Evolutionary conservation across 2,113 vertebrate genomes (phyloP).

Genomic region (Quiscalus mexicanus): DNA sequence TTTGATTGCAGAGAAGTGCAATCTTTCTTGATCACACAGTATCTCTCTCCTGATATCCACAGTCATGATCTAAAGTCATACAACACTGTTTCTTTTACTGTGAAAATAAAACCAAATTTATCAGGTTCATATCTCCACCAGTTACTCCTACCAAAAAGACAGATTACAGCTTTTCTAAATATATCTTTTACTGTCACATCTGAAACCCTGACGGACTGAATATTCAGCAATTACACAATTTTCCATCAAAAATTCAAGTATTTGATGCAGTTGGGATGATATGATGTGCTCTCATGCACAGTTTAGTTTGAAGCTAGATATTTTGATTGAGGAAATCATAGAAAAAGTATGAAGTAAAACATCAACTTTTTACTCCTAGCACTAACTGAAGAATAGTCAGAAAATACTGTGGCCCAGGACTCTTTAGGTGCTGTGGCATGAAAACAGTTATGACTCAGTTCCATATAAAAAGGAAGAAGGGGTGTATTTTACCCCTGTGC

Average conservation of each 20-base stretch:
- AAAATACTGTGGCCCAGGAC: neutral
- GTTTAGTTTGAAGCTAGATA: neutral
- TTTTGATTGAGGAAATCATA: neutral
- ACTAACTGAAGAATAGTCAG: neutral
- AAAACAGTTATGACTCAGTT: neutral
- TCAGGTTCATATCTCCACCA: neutral
- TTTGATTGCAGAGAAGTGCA: neutral
- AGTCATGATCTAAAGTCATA: neutral
- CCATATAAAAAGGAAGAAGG: neutral
- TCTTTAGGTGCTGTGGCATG: neutral
- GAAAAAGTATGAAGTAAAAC: neutral
- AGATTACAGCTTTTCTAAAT: neutral
- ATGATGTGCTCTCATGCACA: neutral
- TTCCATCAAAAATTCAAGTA: neutral
- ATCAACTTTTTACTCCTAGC: neutral
- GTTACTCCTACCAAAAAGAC: neutral
- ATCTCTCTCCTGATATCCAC: neutral
- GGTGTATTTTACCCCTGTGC: neutral
- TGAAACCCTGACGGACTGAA: neutral
- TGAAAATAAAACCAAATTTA: neutral
- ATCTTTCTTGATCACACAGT: neutral
- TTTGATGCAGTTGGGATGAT: neutral
- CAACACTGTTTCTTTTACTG: neutral
- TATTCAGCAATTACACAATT: neutral
- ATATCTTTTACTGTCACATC: neutral